phyloP scores from a whole-genome alignment of 2,113 vertebrate species.

The Indicator maculatus region DNA sequence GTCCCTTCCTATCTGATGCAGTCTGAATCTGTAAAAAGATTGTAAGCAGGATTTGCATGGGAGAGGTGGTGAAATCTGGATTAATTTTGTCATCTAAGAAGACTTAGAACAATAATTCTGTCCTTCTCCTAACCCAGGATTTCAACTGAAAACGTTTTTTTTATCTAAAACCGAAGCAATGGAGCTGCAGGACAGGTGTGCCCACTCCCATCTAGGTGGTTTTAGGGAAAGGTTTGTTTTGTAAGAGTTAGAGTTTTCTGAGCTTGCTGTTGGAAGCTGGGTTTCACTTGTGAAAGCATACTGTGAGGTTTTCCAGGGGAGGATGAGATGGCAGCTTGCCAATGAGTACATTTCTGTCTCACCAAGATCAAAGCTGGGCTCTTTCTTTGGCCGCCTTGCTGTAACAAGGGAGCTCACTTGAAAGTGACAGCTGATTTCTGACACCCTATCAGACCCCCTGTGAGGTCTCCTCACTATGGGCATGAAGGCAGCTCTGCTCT shows the following conservation, averaged over 20 bases:
- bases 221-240: not conserved
- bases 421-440: not conserved
- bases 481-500: too few relatives aligned
- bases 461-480: fast-evolving
- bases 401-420: not conserved
- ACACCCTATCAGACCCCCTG: fast-evolving
- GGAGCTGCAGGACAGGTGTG: not conserved
- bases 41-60: not conserved
- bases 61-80: not conserved
- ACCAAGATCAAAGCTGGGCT: not conserved
- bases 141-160: not conserved
- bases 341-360: not conserved
- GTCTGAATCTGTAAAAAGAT: not conserved
- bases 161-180: not conserved
- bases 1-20: too few relatives aligned
- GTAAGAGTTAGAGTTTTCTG: not conserved
- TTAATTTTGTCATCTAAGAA: not conserved
- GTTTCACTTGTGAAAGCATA: not conserved
- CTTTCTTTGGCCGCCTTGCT: not conserved
- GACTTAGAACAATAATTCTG: not conserved
- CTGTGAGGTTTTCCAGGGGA: not conserved
- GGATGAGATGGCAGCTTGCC: not conserved
- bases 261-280: not conserved
- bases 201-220: not conserved
- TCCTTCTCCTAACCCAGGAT: not conserved